Evolutionary conservation across 2,797 vertebrate species (phyloP).

Genomic region (Telmatherina bonti): DNA sequence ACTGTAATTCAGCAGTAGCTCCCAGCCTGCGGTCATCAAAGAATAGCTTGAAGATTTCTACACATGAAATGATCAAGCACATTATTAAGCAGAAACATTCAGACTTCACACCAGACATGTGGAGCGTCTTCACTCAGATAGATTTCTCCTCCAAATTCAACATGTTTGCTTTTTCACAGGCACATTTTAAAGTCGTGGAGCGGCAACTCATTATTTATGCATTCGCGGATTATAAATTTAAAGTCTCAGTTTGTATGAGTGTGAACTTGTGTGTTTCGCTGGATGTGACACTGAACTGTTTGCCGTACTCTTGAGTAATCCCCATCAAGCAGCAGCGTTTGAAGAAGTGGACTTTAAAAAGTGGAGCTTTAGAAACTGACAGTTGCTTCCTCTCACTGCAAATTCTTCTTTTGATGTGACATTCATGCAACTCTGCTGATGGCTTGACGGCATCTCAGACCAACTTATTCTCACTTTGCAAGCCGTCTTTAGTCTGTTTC

Average conservation of each 20-base stretch:
- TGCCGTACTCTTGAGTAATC: conserved; percentile 23
- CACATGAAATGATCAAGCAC: too few relatives aligned
- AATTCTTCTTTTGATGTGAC: conserved; percentile 53
- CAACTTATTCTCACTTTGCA: conserved; percentile 26
- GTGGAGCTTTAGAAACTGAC: conserved; percentile 29
- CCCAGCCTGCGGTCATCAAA: too few relatives aligned
- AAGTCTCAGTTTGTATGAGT: conserved; percentile 23
- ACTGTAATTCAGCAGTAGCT: too few relatives aligned
- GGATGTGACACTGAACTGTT: conserved; percentile 2
- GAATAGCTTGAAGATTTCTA: too few relatives aligned
- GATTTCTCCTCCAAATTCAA: conserved; percentile 13
- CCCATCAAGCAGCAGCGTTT: conserved; percentile 35
- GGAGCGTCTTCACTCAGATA: neutral
- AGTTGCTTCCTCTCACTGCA: conserved; percentile 16
- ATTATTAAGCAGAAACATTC: too few relatives aligned
- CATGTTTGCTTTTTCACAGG: conserved; percentile 6
- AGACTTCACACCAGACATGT: neutral
- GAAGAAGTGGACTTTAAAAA: conserved; percentile 46
- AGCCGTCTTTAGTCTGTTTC: conserved; percentile 27
- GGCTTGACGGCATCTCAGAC: conserved; percentile 29
- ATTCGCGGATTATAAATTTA: conserved; percentile 38
- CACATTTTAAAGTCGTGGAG: neutral
- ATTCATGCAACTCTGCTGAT: conserved; percentile 13
- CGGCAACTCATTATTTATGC: conserved; percentile 37
- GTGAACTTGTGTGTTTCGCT: conserved; percentile 13